phyloP scores from a whole-genome alignment of 2,113 vertebrate species.

The Verasper variegatus region DNA sequence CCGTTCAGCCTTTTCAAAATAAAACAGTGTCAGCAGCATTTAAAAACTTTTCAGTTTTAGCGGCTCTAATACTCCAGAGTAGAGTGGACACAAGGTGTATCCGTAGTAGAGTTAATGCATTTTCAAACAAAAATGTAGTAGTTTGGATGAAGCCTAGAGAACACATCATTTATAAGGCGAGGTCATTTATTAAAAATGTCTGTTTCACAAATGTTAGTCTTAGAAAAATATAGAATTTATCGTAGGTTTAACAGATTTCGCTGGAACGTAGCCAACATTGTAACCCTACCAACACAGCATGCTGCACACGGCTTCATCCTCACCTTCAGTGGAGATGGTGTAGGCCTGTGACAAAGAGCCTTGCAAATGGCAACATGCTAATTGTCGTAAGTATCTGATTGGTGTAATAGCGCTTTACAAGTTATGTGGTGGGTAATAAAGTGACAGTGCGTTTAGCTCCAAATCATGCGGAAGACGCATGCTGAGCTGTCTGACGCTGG shows the following conservation, averaged over 20 bases:
- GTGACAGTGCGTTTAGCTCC: slow-evolving; percentile 91
- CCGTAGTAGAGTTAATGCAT: too few species aligned
- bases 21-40: too few species aligned
- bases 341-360: slow-evolving; percentile 29
- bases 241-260: background rate
- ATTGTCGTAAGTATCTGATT: slow-evolving; percentile 82
- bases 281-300: background rate
- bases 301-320: slow-evolving; percentile 21
- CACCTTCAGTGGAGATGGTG: slow-evolving; percentile 18
- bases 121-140: background rate
- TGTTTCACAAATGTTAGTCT: background rate
- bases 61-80: too few species aligned
- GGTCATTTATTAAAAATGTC: background rate
- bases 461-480: slow-evolving; percentile 88
- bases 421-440: slow-evolving; percentile 88
- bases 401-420: slow-evolving; percentile 83
- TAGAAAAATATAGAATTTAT: background rate
- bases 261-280: background rate
- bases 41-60: too few species aligned
- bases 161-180: background rate
- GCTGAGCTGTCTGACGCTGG: slow-evolving; percentile 84
- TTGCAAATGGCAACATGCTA: slow-evolving; percentile 69
- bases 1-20: too few species aligned
- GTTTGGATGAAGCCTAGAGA: background rate
- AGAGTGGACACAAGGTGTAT: too few species aligned